phyloP scores from a whole-genome alignment of 2,888 invertebrate genomes.

The Muscina levida region DNA sequence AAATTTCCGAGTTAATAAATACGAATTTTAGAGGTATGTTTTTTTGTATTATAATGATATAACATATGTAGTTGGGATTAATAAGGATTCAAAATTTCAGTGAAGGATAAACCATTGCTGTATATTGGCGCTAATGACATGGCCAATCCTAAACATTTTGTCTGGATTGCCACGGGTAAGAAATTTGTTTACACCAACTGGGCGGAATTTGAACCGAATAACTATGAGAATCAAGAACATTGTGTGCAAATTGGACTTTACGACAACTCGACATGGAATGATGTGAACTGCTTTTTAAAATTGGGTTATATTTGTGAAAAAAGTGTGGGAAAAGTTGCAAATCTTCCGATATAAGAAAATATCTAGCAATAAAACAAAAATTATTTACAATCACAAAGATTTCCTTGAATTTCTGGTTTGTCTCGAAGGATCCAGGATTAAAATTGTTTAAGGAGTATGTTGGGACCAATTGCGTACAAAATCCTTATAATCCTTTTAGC shows the following conservation, averaged over 20 bases:
- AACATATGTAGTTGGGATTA: too few relatives aligned
- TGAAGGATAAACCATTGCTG: not conserved
- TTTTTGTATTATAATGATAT: too few relatives aligned
- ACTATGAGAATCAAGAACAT: not conserved
- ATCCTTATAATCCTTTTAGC: too few relatives aligned
- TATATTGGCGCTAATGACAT: conserved; percentile 7
- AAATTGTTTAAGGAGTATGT: too few relatives aligned
- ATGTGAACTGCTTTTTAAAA: not conserved
- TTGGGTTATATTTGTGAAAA: conserved; percentile 17
- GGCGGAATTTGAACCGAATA: conserved; percentile 15
- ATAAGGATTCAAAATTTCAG: too few relatives aligned
- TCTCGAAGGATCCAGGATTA: too few relatives aligned
- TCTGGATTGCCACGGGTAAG: not conserved
- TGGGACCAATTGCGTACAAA: too few relatives aligned
- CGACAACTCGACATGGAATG: conserved; percentile 18
- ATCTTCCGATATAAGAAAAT: too few relatives aligned
- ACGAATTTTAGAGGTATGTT: conserved; percentile 43
- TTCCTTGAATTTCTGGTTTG: too few relatives aligned
- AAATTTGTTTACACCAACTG: not conserved
- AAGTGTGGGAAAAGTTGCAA: not conserved
- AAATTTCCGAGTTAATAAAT: conserved; percentile 33
- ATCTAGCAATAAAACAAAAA: too few relatives aligned
- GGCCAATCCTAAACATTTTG: not conserved
- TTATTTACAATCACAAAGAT: too few relatives aligned
- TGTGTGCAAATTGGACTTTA: conserved; percentile 13